Conservation (phyloP, 2,888 invertebrate species). For the Eucriotettix oculatus region DNA sequence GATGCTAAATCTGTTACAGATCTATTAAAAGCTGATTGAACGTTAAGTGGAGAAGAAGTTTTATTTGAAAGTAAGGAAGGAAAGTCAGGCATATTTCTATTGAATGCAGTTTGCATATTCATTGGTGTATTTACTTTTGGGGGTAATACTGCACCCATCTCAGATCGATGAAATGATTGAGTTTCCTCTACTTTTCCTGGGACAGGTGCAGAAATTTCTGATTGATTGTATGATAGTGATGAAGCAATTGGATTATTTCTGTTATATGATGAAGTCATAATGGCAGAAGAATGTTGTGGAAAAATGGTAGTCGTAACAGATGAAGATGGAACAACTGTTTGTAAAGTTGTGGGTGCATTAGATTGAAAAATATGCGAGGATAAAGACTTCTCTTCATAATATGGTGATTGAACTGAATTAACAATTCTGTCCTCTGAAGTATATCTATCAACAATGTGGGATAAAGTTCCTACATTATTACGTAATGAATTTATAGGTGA, state of each 20-base stretch:
- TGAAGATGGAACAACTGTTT: slow-evolving; percentile 5
- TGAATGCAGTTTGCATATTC: not conserved
- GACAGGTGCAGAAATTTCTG: not conserved
- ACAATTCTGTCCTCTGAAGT: slow-evolving; percentile 32
- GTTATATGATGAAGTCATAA: slow-evolving; percentile 2
- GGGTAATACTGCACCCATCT: too few relatives aligned
- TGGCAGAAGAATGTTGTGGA: slow-evolving; percentile 4
- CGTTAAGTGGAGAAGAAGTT: slow-evolving; percentile 1
- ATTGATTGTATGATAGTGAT: not conserved
- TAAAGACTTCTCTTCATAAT: slow-evolving; percentile 25
- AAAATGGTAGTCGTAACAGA: slow-evolving; percentile 6
- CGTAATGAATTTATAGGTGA: slow-evolving; percentile 26
- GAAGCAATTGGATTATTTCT: not conserved
- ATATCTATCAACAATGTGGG: slow-evolving; percentile 42
- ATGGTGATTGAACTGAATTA: slow-evolving; percentile 28
- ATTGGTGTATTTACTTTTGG: not conserved
- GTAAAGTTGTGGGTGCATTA: not conserved
- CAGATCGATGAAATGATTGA: too few relatives aligned
- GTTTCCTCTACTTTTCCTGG: too few relatives aligned
- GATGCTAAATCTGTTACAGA: slow-evolving; percentile 3
- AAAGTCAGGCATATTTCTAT: not conserved
- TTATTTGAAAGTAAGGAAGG: slow-evolving; percentile 1
- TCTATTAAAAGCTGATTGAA: slow-evolving; percentile 1
- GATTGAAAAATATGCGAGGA: not conserved
- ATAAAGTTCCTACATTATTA: slow-evolving; percentile 32